Base-by-base conservation (phyloP, 2,888 invertebrate species). In the Synanthedon myopaeformis region DNA sequence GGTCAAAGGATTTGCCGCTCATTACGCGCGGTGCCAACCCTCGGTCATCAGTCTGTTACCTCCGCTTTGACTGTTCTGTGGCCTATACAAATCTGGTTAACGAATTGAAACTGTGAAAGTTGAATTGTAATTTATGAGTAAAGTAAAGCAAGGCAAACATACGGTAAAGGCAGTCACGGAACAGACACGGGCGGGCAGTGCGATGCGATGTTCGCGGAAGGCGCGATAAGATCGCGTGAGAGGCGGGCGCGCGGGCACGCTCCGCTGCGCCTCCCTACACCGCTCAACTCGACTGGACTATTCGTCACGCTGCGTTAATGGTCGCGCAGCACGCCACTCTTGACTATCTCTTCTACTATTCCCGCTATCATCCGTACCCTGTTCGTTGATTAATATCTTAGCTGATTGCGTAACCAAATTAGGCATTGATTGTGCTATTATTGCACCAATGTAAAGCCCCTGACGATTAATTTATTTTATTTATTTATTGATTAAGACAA, bases 261-360 rank as follows among this genome's bases (percentile, higher is more conserved):
- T 57, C 60, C 63, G 57, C 66, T 67, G 66, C 72, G 59, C 65
- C 55, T 60, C 62, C 67, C 62, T 67, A 67, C 69, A 69, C 65
- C 69, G 62, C 61, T 60, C 62, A 66, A 70, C 72, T 68, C 67
- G 64, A 70, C 74, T 65, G 81, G 82, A 79, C 80, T 73, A 82
- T 82, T 81, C 84, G 85, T 85, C 82, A 84, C 85, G 81, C 81
- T 84, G 87, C 82, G 84, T 86, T 87, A 87, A 87, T 86, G 80
- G 79, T 70, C 67, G 70, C 73, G 60, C 66, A 69, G 69, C 87
- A 87, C 87, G 87, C 87, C 65, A 86, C 78, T 79, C 81, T 82
- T 76, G 77, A 82, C 84, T 82, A 80, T 82, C 78, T 76, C 70
- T 72, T 17, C 49, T 19, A 12, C 49, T 49, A 17, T 17, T 23